Evolutionary conservation across 2,888 invertebrate genomes (phyloP).

Genomic region (Dinocampus coccinellae): DNA sequence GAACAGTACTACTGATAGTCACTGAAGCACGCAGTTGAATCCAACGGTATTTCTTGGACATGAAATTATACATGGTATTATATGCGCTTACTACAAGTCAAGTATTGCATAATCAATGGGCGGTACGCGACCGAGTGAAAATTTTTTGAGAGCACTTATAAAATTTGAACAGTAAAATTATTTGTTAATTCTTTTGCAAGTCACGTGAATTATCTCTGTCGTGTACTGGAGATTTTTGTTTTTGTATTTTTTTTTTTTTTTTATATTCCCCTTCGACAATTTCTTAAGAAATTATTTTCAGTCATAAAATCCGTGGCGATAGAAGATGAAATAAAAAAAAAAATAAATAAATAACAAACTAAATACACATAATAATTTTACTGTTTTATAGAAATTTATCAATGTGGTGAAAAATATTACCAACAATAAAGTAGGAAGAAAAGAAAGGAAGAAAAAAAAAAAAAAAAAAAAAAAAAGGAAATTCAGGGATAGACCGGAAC

Average conservation of each 20-base stretch:
- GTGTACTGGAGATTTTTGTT: no score
- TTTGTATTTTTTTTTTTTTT: background rate
- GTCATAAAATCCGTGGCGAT: background rate
- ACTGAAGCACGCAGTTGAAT: slow-evolving; percentile 50
- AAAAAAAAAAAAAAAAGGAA: background rate
- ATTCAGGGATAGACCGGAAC: slow-evolving; percentile 17
- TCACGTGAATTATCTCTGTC: slow-evolving; percentile 4
- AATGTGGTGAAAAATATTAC: background rate
- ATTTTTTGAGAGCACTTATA: slow-evolving; percentile 25
- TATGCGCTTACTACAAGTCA: slow-evolving; percentile 37
- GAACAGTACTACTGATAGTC: slow-evolving; percentile 37
- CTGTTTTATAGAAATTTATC: background rate
- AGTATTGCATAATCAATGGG: slow-evolving; percentile 58
- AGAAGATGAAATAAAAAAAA: background rate
- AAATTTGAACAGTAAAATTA: background rate
- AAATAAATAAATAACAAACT: no score
- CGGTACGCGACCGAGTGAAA: slow-evolving; percentile 35
- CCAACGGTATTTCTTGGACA: slow-evolving; percentile 60
- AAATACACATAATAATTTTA: background rate
- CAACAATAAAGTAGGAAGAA: no score
- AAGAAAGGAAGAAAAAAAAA: background rate
- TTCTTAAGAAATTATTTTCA: background rate
- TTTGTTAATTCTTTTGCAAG: slow-evolving; percentile 19
- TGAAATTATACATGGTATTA: slow-evolving; percentile 54
- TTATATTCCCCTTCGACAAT: no score